Conservation (phyloP, 2,888 invertebrate species). For the Euproctis similis region DNA sequence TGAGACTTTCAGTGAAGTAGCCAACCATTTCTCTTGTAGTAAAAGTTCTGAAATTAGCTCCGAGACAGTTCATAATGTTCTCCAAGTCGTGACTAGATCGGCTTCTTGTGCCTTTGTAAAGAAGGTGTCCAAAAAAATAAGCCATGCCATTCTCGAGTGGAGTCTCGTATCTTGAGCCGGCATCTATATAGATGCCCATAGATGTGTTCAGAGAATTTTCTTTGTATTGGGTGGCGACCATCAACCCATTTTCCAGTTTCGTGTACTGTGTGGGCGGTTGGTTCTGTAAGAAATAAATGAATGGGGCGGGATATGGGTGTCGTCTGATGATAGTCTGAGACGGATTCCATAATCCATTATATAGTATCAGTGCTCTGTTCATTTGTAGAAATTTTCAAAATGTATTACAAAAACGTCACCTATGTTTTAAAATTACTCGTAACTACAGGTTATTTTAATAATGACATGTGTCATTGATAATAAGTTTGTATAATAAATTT, state of each 20-base stretch:
- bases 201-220: constrained; percentile 76
- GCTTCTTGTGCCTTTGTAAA: constrained; percentile 78
- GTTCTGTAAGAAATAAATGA: constrained; percentile 61
- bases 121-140: constrained; percentile 63
- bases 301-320: constrained; percentile 75
- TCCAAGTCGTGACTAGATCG: constrained; percentile 90
- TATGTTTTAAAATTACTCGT: too few species aligned
- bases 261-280: constrained; percentile 85
- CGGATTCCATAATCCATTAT: constrained; percentile 33
- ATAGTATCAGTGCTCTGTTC: constrained; percentile 18
- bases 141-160: constrained; percentile 44
- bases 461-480: too few species aligned
- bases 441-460: too few species aligned
- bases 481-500: too few species aligned
- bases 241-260: constrained; percentile 86
- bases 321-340: constrained; percentile 64
- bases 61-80: constrained; percentile 93
- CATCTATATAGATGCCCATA: constrained; percentile 47
- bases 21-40: constrained; percentile 97
- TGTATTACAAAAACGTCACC: background rate
- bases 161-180: constrained; percentile 50
- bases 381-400: constrained; percentile 12
- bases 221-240: constrained; percentile 94
- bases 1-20: constrained; percentile 95
- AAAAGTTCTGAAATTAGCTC: constrained; percentile 96